A percentile compares a stretch with the other conserved stretches of the same genome.
These are phyloP conservation scores for Empis stercorea DNA, from an alignment of 2,888 invertebrate species.

Conservation along the genomic window DNA sequence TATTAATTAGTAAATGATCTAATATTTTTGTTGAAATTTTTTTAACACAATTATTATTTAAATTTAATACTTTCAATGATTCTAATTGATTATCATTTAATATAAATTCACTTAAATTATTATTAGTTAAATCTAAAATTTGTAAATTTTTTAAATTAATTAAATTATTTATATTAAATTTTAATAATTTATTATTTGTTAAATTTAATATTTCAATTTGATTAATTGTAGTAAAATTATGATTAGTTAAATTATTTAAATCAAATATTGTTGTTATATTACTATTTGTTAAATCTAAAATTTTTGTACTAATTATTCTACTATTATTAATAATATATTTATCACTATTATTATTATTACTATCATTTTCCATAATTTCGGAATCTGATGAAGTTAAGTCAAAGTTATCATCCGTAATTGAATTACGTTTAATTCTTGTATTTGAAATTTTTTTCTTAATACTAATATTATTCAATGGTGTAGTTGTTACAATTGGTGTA, in stretches of 20 bases:
- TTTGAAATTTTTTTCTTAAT: background rate
- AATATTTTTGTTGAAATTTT: slow-evolving; percentile 8
- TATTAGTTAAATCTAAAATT: slow-evolving; percentile 13
- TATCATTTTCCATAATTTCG: background rate
- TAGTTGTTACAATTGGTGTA: background rate
- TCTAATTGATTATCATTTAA: slow-evolving; percentile 4
- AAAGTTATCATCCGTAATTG: too few relatives aligned
- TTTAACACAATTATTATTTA: slow-evolving; percentile 14
- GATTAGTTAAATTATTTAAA: background rate
- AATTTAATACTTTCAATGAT: slow-evolving; percentile 12
- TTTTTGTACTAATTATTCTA: slow-evolving; percentile 13
- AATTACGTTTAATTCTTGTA: too few relatives aligned
- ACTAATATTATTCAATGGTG: too few relatives aligned
- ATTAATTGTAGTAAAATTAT: background rate
- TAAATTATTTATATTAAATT: slow-evolving; percentile 6
- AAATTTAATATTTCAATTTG: slow-evolving; percentile 9
- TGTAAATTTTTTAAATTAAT: slow-evolving; percentile 7
- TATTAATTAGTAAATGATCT: background rate
- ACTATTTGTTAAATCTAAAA: slow-evolving; percentile 10
- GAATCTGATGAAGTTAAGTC: too few relatives aligned
- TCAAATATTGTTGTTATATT: slow-evolving; percentile 7
- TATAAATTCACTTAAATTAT: slow-evolving; percentile 7
- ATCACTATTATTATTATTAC: background rate
- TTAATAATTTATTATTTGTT: slow-evolving; percentile 11
- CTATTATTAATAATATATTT: slow-evolving; percentile 3